These are phyloP conservation scores for Paracanthobrama guichenoti DNA, from an alignment of 2,113 vertebrate species.

Conservation along the genomic window DNA sequence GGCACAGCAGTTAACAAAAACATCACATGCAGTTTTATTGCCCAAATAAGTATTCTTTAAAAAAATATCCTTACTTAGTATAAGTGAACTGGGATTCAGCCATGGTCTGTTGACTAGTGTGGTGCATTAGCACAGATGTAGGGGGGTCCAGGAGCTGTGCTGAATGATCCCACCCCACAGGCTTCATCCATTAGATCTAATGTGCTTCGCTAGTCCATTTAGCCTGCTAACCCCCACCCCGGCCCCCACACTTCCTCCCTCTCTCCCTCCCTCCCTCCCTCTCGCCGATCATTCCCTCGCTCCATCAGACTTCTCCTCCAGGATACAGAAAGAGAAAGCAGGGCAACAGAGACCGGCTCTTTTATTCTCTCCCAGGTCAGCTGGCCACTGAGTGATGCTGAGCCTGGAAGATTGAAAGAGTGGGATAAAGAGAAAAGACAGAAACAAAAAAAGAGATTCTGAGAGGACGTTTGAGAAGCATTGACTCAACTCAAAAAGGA, in stretches of 20 bases:
- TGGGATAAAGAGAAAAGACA: conserved; percentile 19
- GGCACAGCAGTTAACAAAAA: not conserved
- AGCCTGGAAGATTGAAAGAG: conserved; percentile 13
- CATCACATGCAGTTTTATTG: not conserved
- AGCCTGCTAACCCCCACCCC: conserved; percentile 50
- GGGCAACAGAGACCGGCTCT: not conserved
- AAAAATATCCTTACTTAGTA: not conserved
- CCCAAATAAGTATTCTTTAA: not conserved
- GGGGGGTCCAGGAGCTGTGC: conserved; percentile 8
- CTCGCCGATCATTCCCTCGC: not conserved
- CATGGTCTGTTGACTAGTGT: conserved; percentile 30
- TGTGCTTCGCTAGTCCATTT: conserved; percentile 60
- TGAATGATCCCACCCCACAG: conserved; percentile 56
- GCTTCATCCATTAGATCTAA: conserved; percentile 74
- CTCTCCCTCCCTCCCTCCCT: not conserved
- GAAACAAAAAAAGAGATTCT: not conserved
- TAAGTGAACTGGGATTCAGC: not conserved
- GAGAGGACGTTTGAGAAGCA: conserved; percentile 1
- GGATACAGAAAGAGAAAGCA: conserved; percentile 14
- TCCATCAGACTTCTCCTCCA: conserved; percentile 2
- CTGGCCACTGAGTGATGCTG: not conserved
- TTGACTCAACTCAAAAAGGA: not conserved
- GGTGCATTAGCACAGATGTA: conserved; percentile 64
- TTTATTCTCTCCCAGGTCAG: not conserved
- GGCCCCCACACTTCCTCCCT: not conserved